Evolutionary conservation across 2,113 vertebrate genomes (phyloP).

Genomic region (Antechinus flavipes): DNA sequence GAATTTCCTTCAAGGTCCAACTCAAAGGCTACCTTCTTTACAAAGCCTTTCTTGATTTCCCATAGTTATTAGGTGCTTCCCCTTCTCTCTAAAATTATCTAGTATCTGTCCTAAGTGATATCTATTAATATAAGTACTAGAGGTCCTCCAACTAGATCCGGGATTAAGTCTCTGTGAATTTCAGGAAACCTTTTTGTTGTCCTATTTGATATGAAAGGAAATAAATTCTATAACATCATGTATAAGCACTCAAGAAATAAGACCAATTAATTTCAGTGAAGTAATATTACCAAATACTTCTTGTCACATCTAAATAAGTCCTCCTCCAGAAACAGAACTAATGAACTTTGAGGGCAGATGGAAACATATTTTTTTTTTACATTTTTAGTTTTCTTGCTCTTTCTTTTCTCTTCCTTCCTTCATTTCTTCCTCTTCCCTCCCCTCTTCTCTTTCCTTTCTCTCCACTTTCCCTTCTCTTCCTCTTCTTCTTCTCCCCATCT

Average conservation of each 20-base stretch:
- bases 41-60: background rate
- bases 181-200: background rate
- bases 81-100: background rate
- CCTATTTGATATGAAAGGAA: background rate
- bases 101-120: background rate
- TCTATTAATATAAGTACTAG: background rate
- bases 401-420: background rate
- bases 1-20: background rate
- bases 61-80: background rate
- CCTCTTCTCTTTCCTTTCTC: too few relatives aligned
- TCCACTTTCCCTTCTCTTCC: too few relatives aligned
- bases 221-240: background rate
- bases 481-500: too few relatives aligned
- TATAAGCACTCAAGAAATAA: background rate
- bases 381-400: background rate
- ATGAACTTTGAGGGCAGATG: background rate
- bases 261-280: background rate
- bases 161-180: background rate
- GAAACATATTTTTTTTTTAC: background rate
- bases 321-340: background rate
- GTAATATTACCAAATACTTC: background rate
- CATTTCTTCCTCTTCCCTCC: too few relatives aligned
- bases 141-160: background rate
- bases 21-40: background rate
- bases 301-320: background rate